phyloP scores from a whole-genome alignment of 1,140 invertebrate genomes.

The Lepidurus packardi region DNA sequence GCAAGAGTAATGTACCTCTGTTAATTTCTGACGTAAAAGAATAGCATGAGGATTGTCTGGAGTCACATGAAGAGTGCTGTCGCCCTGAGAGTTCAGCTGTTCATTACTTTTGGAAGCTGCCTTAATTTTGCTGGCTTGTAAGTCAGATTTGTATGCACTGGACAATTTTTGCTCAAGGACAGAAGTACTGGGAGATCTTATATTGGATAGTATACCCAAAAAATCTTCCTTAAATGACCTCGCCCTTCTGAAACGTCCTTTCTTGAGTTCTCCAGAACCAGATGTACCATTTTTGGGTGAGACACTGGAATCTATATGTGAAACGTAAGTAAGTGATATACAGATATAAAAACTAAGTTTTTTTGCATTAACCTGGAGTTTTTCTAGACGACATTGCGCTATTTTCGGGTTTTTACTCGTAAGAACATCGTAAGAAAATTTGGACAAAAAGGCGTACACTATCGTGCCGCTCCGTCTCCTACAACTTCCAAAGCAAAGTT shows the following conservation, averaged over 20 bases:
- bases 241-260: conserved; percentile 64
- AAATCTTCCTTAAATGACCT: conserved; percentile 87
- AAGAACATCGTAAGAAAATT: conserved; percentile 3
- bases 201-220: conserved; percentile 77
- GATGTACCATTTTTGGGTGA: conserved; percentile 14
- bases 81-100: conserved; percentile 24
- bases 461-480: conserved; percentile 2
- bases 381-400: neutral
- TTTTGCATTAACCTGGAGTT: neutral
- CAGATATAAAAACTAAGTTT: neutral
- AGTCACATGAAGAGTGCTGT: neutral
- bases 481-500: neutral
- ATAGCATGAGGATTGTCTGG: neutral
- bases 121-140: conserved; percentile 28
- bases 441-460: conserved; percentile 14
- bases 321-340: neutral
- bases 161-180: conserved; percentile 23
- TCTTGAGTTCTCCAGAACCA: conserved; percentile 25
- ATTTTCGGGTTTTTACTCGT: neutral
- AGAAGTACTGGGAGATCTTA: conserved; percentile 57
- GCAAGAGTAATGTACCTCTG: neutral
- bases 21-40: conserved; percentile 14
- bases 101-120: conserved; percentile 30
- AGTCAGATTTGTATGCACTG: conserved; percentile 16
- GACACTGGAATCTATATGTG: neutral